These are phyloP conservation scores for Actinia tenebrosa DNA, from an alignment of 64 coral and sea anemone genomes.

Conservation along the genomic window DNA sequence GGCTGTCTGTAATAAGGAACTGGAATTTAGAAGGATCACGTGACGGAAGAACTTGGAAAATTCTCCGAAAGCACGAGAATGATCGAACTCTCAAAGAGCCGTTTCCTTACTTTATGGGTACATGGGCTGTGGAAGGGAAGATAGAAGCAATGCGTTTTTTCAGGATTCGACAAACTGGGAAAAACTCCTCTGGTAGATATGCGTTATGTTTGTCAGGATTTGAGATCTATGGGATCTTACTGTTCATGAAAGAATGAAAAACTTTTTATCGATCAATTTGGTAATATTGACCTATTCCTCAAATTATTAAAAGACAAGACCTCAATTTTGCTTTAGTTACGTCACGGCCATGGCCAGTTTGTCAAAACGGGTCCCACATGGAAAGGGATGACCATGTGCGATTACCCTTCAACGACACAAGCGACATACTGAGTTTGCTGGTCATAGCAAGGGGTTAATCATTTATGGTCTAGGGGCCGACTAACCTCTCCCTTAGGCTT, in stretches of 20 bases:
- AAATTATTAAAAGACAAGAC: no score
- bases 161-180: conserved; percentile 77
- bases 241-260: not conserved
- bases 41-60: conserved; percentile 61
- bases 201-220: conserved; percentile 69
- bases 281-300: no score
- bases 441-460: no score
- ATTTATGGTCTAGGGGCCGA: no score
- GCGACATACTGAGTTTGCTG: no score
- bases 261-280: no score
- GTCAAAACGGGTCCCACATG: no score
- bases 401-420: no score
- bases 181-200: conserved; percentile 75
- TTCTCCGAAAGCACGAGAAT: conserved; percentile 66
- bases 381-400: no score
- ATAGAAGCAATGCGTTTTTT: conserved; percentile 59
- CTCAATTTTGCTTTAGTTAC: no score
- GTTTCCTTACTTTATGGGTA: conserved; percentile 69
- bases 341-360: no score
- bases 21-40: conserved; percentile 80
- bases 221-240: conserved; percentile 39
- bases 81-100: conserved; percentile 64
- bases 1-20: conserved; percentile 65
- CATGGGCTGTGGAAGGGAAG: conserved; percentile 71
- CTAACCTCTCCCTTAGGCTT: no score